phyloP scores from a whole-genome alignment of 2,888 invertebrate genomes.

The Eristalis arbustorum region DNA sequence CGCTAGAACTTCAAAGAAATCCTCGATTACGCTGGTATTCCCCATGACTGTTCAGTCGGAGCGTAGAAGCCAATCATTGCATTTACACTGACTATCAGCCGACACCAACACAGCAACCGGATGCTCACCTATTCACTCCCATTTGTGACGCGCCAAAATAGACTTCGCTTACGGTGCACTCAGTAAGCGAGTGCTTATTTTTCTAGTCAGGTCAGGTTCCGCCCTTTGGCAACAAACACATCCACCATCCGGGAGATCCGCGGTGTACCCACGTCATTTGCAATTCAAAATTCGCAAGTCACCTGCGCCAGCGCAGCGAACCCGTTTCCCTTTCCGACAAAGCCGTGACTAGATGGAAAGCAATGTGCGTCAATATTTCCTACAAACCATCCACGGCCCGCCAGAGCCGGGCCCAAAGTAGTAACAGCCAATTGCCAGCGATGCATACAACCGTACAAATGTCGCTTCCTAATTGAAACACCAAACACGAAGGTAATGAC shows the following conservation, averaged over 20 bases:
- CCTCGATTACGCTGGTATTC: background rate
- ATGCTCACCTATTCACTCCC: background rate
- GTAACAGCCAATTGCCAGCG: background rate
- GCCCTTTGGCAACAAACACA: background rate
- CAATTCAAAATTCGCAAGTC: background rate
- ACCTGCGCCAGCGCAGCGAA: background rate
- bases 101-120: background rate
- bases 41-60: background rate
- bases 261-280: background rate
- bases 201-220: background rate
- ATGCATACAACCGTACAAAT: background rate
- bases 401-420: background rate
- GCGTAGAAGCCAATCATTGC: background rate
- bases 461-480: slow-evolving; percentile 26
- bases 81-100: background rate
- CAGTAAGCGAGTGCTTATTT: background rate
- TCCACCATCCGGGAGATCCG: background rate
- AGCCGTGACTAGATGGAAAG: background rate
- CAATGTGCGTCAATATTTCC: background rate
- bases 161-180: background rate
- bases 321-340: background rate
- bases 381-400: background rate
- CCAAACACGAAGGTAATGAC: slow-evolving; percentile 27
- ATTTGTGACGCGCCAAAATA: background rate
- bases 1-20: background rate